These are phyloP conservation scores for Drosophila suboccidentalis DNA, from an alignment of 2,888 invertebrate species.

Conservation along the genomic window DNA sequence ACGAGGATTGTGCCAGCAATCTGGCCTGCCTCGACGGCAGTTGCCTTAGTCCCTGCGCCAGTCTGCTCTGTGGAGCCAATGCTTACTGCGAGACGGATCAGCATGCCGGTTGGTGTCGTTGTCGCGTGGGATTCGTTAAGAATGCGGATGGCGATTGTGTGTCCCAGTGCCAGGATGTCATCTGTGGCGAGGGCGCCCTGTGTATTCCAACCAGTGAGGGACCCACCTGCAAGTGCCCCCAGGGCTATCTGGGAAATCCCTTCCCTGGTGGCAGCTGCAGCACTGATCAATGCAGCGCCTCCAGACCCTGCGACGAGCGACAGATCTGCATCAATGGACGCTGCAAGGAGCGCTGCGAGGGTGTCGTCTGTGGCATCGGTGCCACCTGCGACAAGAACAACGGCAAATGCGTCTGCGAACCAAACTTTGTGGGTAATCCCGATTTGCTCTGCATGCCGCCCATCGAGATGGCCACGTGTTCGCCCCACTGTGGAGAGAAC, in stretches of 20 bases:
- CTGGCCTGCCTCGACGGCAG: conserved; percentile 92
- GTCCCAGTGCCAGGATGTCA: conserved; percentile 88
- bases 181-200: conserved; percentile 93
- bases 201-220: conserved; percentile 94
- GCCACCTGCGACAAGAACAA: conserved; percentile 93
- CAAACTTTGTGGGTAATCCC: conserved; percentile 95
- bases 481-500: conserved; percentile 92
- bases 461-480: conserved; percentile 91
- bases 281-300: conserved; percentile 92
- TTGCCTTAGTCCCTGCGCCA: conserved; percentile 93
- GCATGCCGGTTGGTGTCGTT: conserved; percentile 95
- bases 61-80: conserved; percentile 92
- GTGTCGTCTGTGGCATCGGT: conserved; percentile 94
- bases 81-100: conserved; percentile 95
- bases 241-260: conserved; percentile 95
- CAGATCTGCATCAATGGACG: conserved; percentile 94
- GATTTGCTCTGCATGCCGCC: conserved; percentile 96
- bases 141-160: conserved; percentile 93
- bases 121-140: conserved; percentile 93
- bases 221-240: conserved; percentile 95
- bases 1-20: conserved; percentile 93
- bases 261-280: conserved; percentile 95
- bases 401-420: conserved; percentile 94
- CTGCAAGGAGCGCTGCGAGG: conserved; percentile 95
- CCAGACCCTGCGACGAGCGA: conserved; percentile 91